These are phyloP conservation scores for Melanitta fusca DNA, from an alignment of 2,797 vertebrate genomes.

Conservation along the genomic window DNA sequence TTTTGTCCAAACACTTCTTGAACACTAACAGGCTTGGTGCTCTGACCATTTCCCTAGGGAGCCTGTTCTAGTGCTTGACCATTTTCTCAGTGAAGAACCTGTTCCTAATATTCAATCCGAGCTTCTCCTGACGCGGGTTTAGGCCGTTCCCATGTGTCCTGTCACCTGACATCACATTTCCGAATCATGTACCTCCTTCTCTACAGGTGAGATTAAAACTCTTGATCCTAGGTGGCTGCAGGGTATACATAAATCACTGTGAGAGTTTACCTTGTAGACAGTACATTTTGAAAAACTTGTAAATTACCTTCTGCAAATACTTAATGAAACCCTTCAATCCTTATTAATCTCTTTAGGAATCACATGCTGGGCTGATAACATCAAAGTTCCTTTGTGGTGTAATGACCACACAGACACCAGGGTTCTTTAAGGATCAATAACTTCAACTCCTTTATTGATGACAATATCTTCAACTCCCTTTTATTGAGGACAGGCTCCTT, in stretches of 20 bases:
- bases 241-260: neutral
- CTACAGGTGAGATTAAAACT: neutral
- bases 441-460: no score
- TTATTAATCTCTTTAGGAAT: neutral
- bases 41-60: neutral
- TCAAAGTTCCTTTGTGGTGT: no score
- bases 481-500: no score
- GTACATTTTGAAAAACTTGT: neutral
- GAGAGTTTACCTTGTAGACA: neutral
- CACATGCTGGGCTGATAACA: neutral
- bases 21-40: neutral
- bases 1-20: neutral
- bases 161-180: neutral
- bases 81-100: neutral
- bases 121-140: neutral
- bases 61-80: neutral
- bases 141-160: neutral
- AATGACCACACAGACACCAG: no score
- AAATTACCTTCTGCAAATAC: neutral
- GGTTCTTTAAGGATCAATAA: no score
- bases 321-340: neutral
- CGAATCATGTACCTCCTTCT: neutral
- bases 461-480: no score
- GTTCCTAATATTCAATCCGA: neutral
- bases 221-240: neutral